phyloP scores from a whole-genome alignment of 2,888 invertebrate genomes.

The Neoscelio sp. region DNA sequence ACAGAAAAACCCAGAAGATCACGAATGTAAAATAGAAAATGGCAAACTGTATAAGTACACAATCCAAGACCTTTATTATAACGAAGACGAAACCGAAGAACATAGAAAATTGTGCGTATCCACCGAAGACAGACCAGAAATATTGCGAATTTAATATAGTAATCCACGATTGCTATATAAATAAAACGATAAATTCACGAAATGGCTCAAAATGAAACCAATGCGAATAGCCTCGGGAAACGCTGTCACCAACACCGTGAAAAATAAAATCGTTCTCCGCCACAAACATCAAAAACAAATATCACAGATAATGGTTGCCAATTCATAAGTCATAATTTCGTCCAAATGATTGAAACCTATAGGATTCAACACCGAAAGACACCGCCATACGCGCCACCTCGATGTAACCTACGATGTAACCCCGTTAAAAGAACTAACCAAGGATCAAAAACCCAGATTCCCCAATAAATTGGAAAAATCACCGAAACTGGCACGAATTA shows the following conservation, averaged over 20 bases:
- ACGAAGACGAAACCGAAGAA: slow-evolving; percentile 31
- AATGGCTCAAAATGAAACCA: slow-evolving; percentile 26
- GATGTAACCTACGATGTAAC: too few species aligned
- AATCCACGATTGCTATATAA: slow-evolving; percentile 3
- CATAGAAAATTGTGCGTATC: slow-evolving; percentile 59
- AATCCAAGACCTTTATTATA: slow-evolving; percentile 23
- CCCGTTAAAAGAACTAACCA: slow-evolving; percentile 75
- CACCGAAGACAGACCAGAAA: neutral
- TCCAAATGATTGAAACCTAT: neutral
- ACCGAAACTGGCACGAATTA: too few species aligned
- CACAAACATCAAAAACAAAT: slow-evolving; percentile 1
- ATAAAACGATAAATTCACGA: too few species aligned
- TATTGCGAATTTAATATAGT: slow-evolving; percentile 26
- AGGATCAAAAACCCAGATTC: too few species aligned
- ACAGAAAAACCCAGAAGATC: slow-evolving; percentile 13
- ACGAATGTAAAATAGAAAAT: slow-evolving; percentile 66
- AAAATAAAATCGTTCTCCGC: neutral
- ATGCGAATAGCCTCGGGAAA: neutral
- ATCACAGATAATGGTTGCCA: slow-evolving; percentile 31
- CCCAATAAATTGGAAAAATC: too few species aligned
- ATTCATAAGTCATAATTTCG: slow-evolving; percentile 2
- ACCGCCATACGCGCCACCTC: slow-evolving; percentile 72
- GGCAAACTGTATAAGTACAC: slow-evolving; percentile 58
- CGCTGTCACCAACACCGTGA: neutral
- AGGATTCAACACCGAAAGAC: slow-evolving; percentile 65